Evolutionary conservation across 2,888 invertebrate genomes (phyloP).

Genomic region (Yponomeuta plumbellus): DNA sequence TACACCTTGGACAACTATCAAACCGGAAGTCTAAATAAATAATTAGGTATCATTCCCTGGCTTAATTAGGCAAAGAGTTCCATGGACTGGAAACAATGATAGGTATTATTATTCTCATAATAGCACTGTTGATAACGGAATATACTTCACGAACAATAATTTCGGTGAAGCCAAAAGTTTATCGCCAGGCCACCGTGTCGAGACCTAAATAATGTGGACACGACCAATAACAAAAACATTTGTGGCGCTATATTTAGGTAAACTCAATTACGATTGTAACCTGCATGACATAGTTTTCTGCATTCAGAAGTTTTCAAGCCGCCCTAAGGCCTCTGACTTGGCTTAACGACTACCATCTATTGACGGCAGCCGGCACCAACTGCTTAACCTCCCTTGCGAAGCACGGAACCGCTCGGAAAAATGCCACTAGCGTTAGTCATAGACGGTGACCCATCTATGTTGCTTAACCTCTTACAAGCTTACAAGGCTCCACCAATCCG

Average conservation of each 20-base stretch:
- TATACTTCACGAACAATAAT: conserved; percentile 38
- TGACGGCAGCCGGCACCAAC: too few relatives aligned
- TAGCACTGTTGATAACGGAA: neutral
- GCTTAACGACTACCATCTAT: too few relatives aligned
- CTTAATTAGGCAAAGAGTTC: neutral
- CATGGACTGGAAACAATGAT: neutral
- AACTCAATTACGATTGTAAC: conserved; percentile 20
- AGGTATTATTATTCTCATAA: neutral
- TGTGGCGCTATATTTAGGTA: neutral
- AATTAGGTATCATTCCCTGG: neutral
- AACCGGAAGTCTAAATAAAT: neutral
- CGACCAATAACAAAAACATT: conserved; percentile 31
- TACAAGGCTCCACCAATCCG: too few relatives aligned
- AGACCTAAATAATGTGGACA: conserved; percentile 33
- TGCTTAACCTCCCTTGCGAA: too few relatives aligned
- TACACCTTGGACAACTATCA: neutral
- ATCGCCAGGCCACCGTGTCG: conserved; percentile 30
- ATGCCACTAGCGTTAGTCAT: too few relatives aligned
- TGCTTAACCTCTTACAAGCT: too few relatives aligned
- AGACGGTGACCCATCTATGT: too few relatives aligned
- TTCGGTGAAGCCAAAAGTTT: conserved; percentile 44
- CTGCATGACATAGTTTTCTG: too few relatives aligned
- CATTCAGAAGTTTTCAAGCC: too few relatives aligned
- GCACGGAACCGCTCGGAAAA: too few relatives aligned
- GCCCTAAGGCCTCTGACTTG: too few relatives aligned